These are phyloP conservation scores for Rotaria magnacalcarata DNA, from an alignment of 2,888 invertebrate genomes.

Conservation along the genomic window DNA sequence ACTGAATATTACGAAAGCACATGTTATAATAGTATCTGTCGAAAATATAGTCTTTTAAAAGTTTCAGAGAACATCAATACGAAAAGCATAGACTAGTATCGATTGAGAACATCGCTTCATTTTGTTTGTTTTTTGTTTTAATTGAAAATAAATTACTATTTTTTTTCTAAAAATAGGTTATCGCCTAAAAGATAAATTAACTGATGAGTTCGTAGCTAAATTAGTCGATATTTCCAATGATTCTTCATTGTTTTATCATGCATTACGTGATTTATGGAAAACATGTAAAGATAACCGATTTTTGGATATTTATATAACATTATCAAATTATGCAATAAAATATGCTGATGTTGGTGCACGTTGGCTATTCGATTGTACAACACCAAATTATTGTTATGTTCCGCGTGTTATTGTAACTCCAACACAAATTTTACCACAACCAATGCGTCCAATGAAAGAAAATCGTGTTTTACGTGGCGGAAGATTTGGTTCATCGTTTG, in stretches of 20 bases:
- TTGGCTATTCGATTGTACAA: slow-evolving; percentile 31
- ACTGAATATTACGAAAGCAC: too few species aligned
- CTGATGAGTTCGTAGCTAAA: neutral
- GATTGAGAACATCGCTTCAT: neutral
- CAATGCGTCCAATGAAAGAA: slow-evolving; percentile 36
- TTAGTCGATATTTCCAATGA: neutral
- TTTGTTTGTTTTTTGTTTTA: neutral
- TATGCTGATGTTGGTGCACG: neutral
- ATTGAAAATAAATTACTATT: neutral
- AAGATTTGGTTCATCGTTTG: slow-evolving; percentile 6
- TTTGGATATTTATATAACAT: neutral
- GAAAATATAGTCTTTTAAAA: too few species aligned
- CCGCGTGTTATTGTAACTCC: slow-evolving; percentile 18
- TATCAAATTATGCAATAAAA: neutral
- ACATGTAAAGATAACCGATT: slow-evolving; percentile 23
- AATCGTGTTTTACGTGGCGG: slow-evolving; percentile 17
- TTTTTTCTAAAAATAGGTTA: neutral
- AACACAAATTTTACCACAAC: slow-evolving; percentile 27
- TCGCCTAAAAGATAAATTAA: slow-evolving; percentile 34
- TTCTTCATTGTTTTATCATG: slow-evolving; percentile 34
- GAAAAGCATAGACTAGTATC: too few species aligned
- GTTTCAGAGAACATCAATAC: too few species aligned
- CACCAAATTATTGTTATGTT: slow-evolving; percentile 32
- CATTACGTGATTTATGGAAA: slow-evolving; percentile 27
- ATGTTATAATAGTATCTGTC: too few species aligned